Evolutionary conservation across 2,888 invertebrate species (phyloP), one percentile per base, ranked within the genome.

Genomic region (Lumbricus terrestris): DNA sequence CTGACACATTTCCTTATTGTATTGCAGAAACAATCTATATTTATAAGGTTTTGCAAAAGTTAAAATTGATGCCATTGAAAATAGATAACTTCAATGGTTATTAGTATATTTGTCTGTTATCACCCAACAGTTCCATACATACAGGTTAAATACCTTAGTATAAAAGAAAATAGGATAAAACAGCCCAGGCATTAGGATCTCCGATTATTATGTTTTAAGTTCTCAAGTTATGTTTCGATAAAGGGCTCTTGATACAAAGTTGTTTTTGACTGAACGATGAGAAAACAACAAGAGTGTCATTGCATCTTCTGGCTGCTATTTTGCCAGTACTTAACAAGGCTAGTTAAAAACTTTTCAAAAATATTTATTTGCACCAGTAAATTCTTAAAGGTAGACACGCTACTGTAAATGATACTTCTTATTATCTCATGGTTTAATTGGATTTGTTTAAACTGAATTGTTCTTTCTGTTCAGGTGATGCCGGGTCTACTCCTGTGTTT

Each of bases 401-500:
- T 3, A n/a, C 69, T 69, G 29, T n/a, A 11, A 69, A n/a, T 69
- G 29, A 69, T 69, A 29, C 54, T 54, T 23, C 23, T 54, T 54
- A 29, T 29, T 47, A 29, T 54, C 54, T 2, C 54, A 54, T 29
- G 69, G 6, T 69, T 69, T 69, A 23, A 47, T 69, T n/a, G 69
- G 69, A 69, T 69, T 29, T n/a, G 29, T 69, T 69, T 29, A 29
- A n/a, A n/a, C 11, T n/a, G n/a, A 69, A 8, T 69, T 69, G 6
- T 40, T 69, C 20, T 89, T 69, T 82, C 15, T 33, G 92, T 93
- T 33, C 93, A 96, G 96, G 98, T 98, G 90, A 98, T 99, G 98
- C 98, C 98, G 38, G 99, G 99, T 5, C 96, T 99, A 90, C 95
- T 99, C 93, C 96, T 99, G 92, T 99, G 99, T 95, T 99, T 99